Percentiles rank a stretch among this genome's conserved stretches.
Conservation (phyloP, 2,113 vertebrate genomes). For the Pangasianodon gigas region DNA sequence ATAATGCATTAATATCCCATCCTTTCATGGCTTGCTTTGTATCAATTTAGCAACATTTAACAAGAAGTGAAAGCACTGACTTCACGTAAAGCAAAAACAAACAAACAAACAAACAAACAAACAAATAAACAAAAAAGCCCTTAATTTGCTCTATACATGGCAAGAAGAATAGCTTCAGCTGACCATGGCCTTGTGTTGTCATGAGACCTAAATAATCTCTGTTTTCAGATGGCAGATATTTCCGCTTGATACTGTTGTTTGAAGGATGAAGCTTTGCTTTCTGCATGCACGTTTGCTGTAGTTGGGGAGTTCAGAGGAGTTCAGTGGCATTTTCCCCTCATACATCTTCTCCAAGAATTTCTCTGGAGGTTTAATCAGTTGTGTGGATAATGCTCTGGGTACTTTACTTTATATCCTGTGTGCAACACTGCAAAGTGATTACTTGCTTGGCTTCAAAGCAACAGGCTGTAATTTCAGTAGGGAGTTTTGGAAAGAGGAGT, state of each 20-base stretch:
- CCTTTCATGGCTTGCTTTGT: neutral
- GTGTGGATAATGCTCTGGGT: neutral
- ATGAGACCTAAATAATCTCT: conserved; percentile 18
- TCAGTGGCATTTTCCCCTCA: conserved; percentile 26
- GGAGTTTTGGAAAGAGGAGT: conserved; percentile 13
- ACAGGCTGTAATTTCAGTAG: conserved; percentile 28
- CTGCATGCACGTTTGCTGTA: conserved; percentile 11
- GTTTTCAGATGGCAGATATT: conserved; percentile 41
- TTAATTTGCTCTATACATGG: conserved; percentile 13
- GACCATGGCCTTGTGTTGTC: conserved; percentile 3
- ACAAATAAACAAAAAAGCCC: neutral
- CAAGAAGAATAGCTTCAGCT: neutral
- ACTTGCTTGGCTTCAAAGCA: neutral
- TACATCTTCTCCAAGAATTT: conserved; percentile 22
- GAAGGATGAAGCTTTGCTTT: conserved; percentile 41
- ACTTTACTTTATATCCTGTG: conserved; percentile 1
- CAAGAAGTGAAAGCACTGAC: neutral
- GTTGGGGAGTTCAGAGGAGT: conserved; percentile 22
- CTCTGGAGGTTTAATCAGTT: neutral
- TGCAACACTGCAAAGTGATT: conserved; percentile 1
- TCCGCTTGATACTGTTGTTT: conserved; percentile 34
- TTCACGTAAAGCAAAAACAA: neutral
- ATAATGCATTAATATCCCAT: neutral
- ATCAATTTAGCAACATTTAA: neutral
- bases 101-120: neutral